Base-by-base conservation (phyloP, 2,797 vertebrate genomes). In the Prionace glauca region DNA sequence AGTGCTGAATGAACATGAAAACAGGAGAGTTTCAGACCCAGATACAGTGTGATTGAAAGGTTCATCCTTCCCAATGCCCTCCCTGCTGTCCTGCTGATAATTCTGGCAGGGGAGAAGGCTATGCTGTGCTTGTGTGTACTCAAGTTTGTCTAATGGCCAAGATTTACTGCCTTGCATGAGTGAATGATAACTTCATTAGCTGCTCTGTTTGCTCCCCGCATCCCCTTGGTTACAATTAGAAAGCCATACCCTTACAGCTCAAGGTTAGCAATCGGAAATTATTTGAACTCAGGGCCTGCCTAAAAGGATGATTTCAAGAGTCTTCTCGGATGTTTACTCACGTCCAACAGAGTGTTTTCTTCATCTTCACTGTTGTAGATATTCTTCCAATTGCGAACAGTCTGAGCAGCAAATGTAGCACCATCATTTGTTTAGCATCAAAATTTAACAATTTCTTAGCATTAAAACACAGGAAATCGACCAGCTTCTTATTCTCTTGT, bases 161-260 rank as follows among this genome's bases (percentile, higher is more conserved):
- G n/a, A 65, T 92, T 67, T 65, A n/a, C 88, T 60, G 88, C 88
- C 56, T 91, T 32, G 32, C 36, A 29, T 92, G 60, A 65, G 90
- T 67, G 62, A 92, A 92, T 67, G 29, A 92, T 92, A 67, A 92
- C 62, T 92, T 67, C 90, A 92, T 92, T 67, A 67, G 32, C 29
- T 67, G 60, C 32, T n/a, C 32, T 32, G 67, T 62, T 91, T 92
- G 32, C 62, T 67, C 62, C 32, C 60, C 67, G 67, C 14, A 92
- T 92, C 90, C 32, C 60, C 62, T 92, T 91, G 88, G 32, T 62
- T 62, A 91, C 50, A 45, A 56, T n/a, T 12, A 91, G 45, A 50
- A 91, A 62, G 88, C 41, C 56, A 91, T 84, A 87, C 45, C 84
- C 22, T 87, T n/a, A 41, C 88, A 60, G 50, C 29, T 91, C 50